These are phyloP conservation scores for Calliopsis andreniformis DNA, from an alignment of 1,140 invertebrate species.

Conservation along the genomic window DNA sequence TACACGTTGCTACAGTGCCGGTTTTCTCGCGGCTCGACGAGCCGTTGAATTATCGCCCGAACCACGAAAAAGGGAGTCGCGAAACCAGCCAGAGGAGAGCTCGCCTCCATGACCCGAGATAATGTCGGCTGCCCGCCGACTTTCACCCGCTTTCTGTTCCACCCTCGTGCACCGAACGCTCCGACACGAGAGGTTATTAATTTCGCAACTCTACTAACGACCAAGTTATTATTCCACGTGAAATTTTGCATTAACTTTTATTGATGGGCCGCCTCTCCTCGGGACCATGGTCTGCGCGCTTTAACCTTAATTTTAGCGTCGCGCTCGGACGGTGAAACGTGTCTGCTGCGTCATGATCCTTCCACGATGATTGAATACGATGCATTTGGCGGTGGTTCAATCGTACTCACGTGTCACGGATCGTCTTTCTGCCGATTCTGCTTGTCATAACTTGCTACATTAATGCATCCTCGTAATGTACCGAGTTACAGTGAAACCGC, in stretches of 20 bases:
- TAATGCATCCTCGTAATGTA: background rate
- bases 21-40: constrained; percentile 23
- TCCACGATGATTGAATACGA: constrained; percentile 11
- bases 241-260: constrained; percentile 46
- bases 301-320: constrained; percentile 38
- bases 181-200: constrained; percentile 52
- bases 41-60: constrained; percentile 53
- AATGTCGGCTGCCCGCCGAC: constrained; percentile 35
- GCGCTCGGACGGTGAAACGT: constrained; percentile 21
- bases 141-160: constrained; percentile 59
- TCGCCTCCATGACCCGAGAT: constrained; percentile 37
- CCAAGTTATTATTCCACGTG: constrained; percentile 39
- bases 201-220: constrained; percentile 39
- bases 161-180: constrained; percentile 7
- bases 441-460: background rate
- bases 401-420: background rate
- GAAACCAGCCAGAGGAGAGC: constrained; percentile 4
- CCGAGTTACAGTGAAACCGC: no score
- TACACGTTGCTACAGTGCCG: constrained; percentile 54
- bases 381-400: background rate
- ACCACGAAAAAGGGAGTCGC: constrained; percentile 37
- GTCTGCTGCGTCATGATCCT: background rate
- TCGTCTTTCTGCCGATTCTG: background rate
- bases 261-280: constrained; percentile 3
- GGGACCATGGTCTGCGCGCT: constrained; percentile 1